These are phyloP conservation scores for Malurus melanocephalus DNA, from an alignment of 2,113 vertebrate genomes.

Conservation along the genomic window DNA sequence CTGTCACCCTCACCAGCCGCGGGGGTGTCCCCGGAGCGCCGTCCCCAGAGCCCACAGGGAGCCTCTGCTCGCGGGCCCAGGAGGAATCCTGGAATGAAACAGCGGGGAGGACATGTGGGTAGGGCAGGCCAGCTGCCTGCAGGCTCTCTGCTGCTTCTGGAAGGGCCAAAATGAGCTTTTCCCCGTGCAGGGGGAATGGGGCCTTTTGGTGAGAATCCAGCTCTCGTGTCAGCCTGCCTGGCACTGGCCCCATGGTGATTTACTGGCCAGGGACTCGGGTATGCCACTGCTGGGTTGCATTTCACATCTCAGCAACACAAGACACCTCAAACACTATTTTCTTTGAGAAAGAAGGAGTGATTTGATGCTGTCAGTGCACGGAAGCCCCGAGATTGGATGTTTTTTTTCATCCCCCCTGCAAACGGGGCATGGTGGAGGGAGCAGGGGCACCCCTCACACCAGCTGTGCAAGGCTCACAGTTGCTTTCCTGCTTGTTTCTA, in stretches of 20 bases:
- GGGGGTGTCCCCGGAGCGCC: fast-evolving
- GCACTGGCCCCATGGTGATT: neutral
- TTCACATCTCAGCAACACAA: neutral
- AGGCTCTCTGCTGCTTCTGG: neutral
- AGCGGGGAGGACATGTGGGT: fast-evolving
- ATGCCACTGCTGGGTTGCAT: neutral
- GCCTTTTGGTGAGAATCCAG: neutral
- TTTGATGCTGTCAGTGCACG: neutral
- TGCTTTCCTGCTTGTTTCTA: neutral
- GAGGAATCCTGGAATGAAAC: neutral
- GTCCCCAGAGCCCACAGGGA: neutral
- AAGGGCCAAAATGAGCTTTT: neutral
- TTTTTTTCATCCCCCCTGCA: neutral
- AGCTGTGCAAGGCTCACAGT: neutral
- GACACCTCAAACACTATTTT: neutral
- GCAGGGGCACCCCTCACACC: fast-evolving
- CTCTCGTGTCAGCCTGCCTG: fast-evolving
- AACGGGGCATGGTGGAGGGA: fast-evolving
- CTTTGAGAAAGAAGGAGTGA: neutral
- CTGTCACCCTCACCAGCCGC: conserved; percentile 31
- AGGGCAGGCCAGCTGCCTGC: neutral
- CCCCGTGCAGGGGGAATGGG: fast-evolving
- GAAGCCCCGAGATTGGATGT: fast-evolving
- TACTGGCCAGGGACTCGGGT: neutral
- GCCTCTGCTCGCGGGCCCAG: neutral